Conservation (phyloP, 2,113 vertebrate genomes). For the Ploceus nigricollis region DNA sequence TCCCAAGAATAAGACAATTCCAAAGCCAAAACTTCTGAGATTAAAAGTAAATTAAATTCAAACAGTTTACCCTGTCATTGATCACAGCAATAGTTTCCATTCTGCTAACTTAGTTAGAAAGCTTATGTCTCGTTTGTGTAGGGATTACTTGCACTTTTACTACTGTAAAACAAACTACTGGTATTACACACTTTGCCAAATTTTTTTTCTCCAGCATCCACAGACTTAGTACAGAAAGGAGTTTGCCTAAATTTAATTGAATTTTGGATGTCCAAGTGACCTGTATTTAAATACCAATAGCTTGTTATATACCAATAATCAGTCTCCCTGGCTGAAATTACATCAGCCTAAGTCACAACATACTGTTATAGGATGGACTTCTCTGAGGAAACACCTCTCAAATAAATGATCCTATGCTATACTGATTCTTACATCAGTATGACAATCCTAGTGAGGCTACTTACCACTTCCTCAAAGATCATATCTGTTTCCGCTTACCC, state of each 20-base stretch:
- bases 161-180: background rate
- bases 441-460: background rate
- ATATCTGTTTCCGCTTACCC: background rate
- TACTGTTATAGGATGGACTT: background rate
- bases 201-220: background rate
- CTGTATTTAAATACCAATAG: background rate
- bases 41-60: background rate
- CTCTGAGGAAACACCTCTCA: background rate
- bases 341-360: background rate
- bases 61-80: background rate
- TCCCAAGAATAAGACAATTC: background rate
- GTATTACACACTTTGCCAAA: background rate
- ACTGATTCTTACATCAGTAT: background rate
- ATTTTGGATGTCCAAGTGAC: background rate
- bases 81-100: background rate
- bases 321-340: background rate
- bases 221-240: background rate
- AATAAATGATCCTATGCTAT: background rate
- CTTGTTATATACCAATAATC: background rate
- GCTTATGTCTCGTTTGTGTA: background rate
- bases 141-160: background rate
- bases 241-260: background rate
- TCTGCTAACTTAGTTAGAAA: background rate
- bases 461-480: background rate
- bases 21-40: background rate